Percentiles rank a stretch among this genome's conserved stretches.
phyloP scores from a whole-genome alignment of 2,888 invertebrate genomes.

The Phengaris alcon region DNA sequence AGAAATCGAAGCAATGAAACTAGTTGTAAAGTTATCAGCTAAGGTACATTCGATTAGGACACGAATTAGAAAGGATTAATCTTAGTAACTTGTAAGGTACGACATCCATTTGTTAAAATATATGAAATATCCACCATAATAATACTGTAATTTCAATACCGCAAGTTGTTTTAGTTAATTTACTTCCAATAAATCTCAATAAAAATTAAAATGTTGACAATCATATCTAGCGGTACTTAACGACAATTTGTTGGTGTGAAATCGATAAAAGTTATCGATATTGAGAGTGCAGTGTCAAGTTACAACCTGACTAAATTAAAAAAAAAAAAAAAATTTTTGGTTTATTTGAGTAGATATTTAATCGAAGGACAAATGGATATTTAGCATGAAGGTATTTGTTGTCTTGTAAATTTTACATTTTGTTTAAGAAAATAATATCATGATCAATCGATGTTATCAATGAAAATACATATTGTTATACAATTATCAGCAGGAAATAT shows the following conservation, averaged over 20 bases:
- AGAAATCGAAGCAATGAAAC: slow-evolving; percentile 59
- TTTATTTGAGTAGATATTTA: not conserved
- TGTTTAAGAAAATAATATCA: slow-evolving; percentile 35
- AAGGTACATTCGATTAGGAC: slow-evolving; percentile 22
- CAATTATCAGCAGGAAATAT: slow-evolving; percentile 63
- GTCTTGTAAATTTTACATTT: slow-evolving; percentile 29
- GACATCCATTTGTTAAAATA: slow-evolving; percentile 9
- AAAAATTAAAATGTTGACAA: not conserved
- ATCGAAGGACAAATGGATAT: not conserved
- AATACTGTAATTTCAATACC: too few relatives aligned
- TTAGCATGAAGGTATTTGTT: slow-evolving; percentile 6
- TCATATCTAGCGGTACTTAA: not conserved
- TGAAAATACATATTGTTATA: slow-evolving; percentile 62
- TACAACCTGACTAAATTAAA: too few relatives aligned
- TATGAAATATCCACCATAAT: not conserved
- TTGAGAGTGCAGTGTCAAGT: too few relatives aligned
- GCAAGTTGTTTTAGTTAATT: not conserved
- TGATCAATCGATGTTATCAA: slow-evolving; percentile 50
- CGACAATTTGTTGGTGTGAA: too few relatives aligned
- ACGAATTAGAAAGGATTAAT: slow-evolving; percentile 4
- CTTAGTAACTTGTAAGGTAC: slow-evolving; percentile 16
- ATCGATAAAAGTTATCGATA: too few relatives aligned
- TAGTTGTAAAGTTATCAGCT: slow-evolving; percentile 40
- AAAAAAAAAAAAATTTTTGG: not conserved
- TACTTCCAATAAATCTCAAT: not conserved